Evolutionary conservation across 1,140 invertebrate genomes (phyloP).

Genomic region (Kradibia gibbosae): DNA sequence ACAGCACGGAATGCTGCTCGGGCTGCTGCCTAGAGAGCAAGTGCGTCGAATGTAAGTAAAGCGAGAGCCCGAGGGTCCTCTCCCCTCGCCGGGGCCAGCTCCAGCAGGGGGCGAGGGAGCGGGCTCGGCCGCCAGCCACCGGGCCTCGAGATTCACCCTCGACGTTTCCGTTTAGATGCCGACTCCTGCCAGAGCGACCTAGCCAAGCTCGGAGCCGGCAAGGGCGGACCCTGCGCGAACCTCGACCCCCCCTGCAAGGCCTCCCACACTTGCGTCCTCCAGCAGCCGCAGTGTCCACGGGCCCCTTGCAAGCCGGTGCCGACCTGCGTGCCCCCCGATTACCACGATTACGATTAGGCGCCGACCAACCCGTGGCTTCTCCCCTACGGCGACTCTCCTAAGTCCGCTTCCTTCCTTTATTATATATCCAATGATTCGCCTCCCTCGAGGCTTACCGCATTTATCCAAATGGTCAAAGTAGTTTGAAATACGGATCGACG

Average conservation of each 20-base stretch:
- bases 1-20: slow-evolving; percentile 48
- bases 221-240: slow-evolving; percentile 48
- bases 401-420: no score
- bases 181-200: slow-evolving; percentile 50
- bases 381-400: no score
- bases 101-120: background rate
- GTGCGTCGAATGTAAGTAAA: slow-evolving; percentile 49
- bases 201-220: slow-evolving; percentile 42
- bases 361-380: no score
- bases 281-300: slow-evolving; percentile 37
- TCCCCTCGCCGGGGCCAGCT: background rate
- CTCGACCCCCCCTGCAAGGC: slow-evolving; percentile 49
- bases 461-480: no score
- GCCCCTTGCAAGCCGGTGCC: slow-evolving; percentile 48
- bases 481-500: no score
- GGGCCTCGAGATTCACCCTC: background rate
- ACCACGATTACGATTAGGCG: slow-evolving; percentile 49
- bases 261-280: slow-evolving; percentile 40
- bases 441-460: no score
- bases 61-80: background rate
- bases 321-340: slow-evolving; percentile 49
- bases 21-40: slow-evolving; percentile 49
- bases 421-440: no score
- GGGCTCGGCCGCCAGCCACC: background rate
- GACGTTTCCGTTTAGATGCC: slow-evolving; percentile 24